These are phyloP conservation scores for Dynastes tityus DNA, from an alignment of 2,888 invertebrate genomes.

Conservation along the genomic window DNA sequence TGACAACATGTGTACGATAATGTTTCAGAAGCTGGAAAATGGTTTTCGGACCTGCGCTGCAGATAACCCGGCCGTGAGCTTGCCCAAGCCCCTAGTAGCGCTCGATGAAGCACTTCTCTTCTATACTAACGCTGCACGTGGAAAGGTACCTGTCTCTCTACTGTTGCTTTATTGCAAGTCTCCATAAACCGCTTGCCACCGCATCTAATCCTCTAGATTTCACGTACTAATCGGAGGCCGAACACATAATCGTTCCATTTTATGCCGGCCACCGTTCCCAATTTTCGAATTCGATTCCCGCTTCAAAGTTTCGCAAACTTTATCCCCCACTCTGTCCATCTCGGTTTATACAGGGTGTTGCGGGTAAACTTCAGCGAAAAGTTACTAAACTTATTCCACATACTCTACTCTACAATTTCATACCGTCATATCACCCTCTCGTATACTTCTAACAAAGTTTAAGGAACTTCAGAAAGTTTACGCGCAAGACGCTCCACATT, in stretches of 20 bases:
- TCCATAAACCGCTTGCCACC: not conserved
- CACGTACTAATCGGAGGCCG: conserved; percentile 15
- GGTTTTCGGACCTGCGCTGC: conserved; percentile 60
- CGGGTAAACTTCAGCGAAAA: not conserved
- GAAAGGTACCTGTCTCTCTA: conserved; percentile 53
- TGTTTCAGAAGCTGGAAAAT: conserved; percentile 69
- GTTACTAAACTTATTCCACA: too few species aligned
- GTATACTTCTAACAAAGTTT: too few species aligned
- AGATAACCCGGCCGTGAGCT: conserved; percentile 60
- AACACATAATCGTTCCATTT: conserved; percentile 32
- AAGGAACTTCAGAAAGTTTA: too few species aligned
- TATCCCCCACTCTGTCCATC: not conserved
- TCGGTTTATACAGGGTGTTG: not conserved
- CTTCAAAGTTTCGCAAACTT: not conserved
- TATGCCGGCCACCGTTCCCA: conserved; percentile 41
- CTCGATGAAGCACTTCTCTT: conserved; percentile 65
- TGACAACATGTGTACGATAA: conserved; percentile 73
- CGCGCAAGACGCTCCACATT: too few species aligned
- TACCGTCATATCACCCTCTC: too few species aligned
- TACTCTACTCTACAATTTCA: too few species aligned
- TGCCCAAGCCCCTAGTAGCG: conserved; percentile 64
- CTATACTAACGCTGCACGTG: conserved; percentile 57
- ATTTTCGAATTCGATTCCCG: conserved; percentile 29
- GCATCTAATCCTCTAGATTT: conserved; percentile 21
- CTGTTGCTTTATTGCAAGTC: conserved; percentile 48